Conservation (phyloP, 92 coral and sea anemone genomes). For the Montipora capitata region DNA sequence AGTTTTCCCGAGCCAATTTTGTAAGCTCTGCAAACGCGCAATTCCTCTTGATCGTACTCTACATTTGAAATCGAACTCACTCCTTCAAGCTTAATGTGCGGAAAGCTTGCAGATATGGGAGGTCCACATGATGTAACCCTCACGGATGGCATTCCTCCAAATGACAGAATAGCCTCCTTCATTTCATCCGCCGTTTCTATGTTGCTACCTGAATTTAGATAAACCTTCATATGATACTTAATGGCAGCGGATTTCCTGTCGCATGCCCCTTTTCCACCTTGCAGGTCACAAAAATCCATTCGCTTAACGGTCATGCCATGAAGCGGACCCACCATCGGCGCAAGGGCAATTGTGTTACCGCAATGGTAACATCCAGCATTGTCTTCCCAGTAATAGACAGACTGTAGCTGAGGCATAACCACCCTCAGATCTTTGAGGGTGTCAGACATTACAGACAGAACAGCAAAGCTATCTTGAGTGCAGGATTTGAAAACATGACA, state of each 20-base stretch:
- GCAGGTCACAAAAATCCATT: constrained; percentile 20
- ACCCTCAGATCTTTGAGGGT: not conserved
- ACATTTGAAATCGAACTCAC: constrained; percentile 19
- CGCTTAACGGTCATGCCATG: constrained; percentile 26
- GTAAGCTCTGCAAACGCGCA: constrained; percentile 40
- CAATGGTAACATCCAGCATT: constrained; percentile 34
- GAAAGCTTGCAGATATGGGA: constrained; percentile 1
- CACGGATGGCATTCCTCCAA: constrained; percentile 15
- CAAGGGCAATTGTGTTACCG: constrained; percentile 17
- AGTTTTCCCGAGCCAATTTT: constrained; percentile 20
- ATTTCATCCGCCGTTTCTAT: constrained; percentile 28
- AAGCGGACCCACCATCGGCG: not conserved
- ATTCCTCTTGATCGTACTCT: constrained; percentile 14
- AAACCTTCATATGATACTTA: constrained; percentile 28
- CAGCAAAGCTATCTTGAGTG: constrained; percentile 24
- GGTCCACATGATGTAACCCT: constrained; percentile 19
- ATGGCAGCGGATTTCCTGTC: not conserved
- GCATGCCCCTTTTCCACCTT: constrained; percentile 23
- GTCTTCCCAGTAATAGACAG: constrained; percentile 18
- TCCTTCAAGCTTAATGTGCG: constrained; percentile 11
- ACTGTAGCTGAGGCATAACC: constrained; percentile 23
- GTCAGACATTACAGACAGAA: constrained; percentile 26
- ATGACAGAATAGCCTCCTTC: constrained; percentile 25
- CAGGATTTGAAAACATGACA: constrained; percentile 20
- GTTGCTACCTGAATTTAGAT: constrained; percentile 19